Evolutionary conservation across 2,113 vertebrate genomes (phyloP).

Genomic region (Bos taurus): DNA sequence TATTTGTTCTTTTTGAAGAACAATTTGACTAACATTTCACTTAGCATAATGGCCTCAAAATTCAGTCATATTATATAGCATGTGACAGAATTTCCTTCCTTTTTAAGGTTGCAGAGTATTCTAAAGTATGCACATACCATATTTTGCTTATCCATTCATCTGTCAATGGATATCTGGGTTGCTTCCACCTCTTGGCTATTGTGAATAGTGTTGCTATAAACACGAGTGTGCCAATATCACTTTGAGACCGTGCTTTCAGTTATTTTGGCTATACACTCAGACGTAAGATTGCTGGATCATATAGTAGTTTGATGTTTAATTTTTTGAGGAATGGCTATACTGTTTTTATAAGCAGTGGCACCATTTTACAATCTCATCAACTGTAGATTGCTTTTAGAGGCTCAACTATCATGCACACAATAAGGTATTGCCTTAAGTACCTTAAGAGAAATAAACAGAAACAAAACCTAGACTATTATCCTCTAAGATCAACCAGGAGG

Average conservation of each 20-base stretch:
- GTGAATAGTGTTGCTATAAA: not conserved
- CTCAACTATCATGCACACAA: not conserved
- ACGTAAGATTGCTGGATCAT: not conserved
- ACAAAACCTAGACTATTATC: slow-evolving; percentile 90
- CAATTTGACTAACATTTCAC: not conserved
- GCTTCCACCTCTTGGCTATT: not conserved
- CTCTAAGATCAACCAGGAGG: slow-evolving; percentile 90
- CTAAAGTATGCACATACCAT: not conserved
- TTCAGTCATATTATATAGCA: not conserved
- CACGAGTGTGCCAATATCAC: not conserved
- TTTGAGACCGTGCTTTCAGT: not conserved
- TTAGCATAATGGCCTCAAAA: not conserved
- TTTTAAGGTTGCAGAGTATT: not conserved
- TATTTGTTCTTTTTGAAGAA: not conserved
- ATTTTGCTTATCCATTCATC: not conserved
- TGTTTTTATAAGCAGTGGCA: not conserved
- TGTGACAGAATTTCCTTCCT: not conserved
- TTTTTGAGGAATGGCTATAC: not conserved
- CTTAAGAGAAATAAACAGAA: slow-evolving; percentile 85
- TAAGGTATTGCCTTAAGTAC: slow-evolving; percentile 91
- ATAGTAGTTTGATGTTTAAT: not conserved
- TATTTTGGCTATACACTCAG: not conserved
- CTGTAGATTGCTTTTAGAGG: not conserved
- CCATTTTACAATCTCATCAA: not conserved
- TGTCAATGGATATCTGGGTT: not conserved